Conservation (phyloP, 2,113 vertebrate genomes). For the Atherinomorus stipes region DNA sequence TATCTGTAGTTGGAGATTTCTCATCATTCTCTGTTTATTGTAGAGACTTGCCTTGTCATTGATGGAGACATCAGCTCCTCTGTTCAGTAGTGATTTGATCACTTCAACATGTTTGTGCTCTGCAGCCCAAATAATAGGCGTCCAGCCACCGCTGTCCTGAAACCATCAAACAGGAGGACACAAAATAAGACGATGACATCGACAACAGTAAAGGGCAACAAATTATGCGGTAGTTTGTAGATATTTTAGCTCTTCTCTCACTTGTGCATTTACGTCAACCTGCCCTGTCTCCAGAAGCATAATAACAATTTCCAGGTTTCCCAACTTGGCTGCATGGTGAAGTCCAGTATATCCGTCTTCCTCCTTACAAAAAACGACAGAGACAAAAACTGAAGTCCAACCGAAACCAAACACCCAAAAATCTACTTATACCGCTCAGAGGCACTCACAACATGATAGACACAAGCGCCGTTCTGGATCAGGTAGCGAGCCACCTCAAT, state of each 20-base stretch:
- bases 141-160: constrained; percentile 93
- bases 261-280: constrained; percentile 93
- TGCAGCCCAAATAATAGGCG: constrained; percentile 93
- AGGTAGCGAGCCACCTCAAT: constrained; percentile 87
- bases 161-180: constrained; percentile 2
- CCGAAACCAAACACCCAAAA: background rate
- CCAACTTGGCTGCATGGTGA: constrained; percentile 92
- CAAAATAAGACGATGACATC: background rate
- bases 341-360: constrained; percentile 93
- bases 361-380: constrained; percentile 78
- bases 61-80: constrained; percentile 90
- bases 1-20: background rate
- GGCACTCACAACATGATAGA: constrained; percentile 86
- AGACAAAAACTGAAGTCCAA: background rate
- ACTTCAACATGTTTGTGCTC: constrained; percentile 92
- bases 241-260: constrained; percentile 49
- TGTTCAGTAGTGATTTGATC: constrained; percentile 88
- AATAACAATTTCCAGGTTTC: constrained; percentile 88
- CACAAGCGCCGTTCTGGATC: constrained; percentile 87
- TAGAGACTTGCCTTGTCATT: constrained; percentile 87
- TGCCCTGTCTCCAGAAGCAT: constrained; percentile 91
- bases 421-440: background rate
- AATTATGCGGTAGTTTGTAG: background rate
- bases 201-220: background rate
- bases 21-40: too few relatives aligned